phyloP scores from a whole-genome alignment of 2,888 invertebrate genomes.

The Lepidonotus clava region DNA sequence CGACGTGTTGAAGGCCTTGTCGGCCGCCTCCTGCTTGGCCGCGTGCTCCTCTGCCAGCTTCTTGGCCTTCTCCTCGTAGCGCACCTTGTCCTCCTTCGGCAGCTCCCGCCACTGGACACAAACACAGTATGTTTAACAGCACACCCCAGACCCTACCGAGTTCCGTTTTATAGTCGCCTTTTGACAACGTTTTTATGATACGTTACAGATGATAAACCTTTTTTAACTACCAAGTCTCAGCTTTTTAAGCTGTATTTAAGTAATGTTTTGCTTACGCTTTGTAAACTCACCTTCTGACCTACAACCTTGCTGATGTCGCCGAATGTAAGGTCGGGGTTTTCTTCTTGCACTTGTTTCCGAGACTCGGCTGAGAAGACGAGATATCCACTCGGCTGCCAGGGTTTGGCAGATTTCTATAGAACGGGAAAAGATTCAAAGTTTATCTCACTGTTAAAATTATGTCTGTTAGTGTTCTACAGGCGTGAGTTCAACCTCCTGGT shows the following conservation, averaged over 20 bases:
- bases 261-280: neutral
- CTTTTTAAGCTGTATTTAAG: too few species aligned
- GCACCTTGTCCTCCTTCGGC: slow-evolving; percentile 91
- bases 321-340: slow-evolving; percentile 96
- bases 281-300: slow-evolving; percentile 85
- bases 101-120: slow-evolving; percentile 93
- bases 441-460: neutral
- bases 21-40: slow-evolving; percentile 82
- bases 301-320: slow-evolving; percentile 90
- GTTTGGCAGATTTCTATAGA: slow-evolving; percentile 54
- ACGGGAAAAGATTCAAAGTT: neutral
- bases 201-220: too few species aligned
- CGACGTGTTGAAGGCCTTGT: slow-evolving; percentile 78
- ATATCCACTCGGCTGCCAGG: slow-evolving; percentile 89
- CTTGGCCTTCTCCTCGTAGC: slow-evolving; percentile 96
- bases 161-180: neutral
- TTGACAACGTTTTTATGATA: too few species aligned
- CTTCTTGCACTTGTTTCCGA: slow-evolving; percentile 93
- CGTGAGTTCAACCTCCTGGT: too few species aligned
- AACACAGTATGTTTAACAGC: slow-evolving; percentile 31
- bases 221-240: too few species aligned
- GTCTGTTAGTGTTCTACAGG: neutral
- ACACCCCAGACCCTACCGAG: too few species aligned
- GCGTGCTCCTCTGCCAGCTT: slow-evolving; percentile 86
- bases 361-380: slow-evolving; percentile 98